phyloP scores from a whole-genome alignment of 2,888 invertebrate genomes.

The Tortrix viridana region DNA sequence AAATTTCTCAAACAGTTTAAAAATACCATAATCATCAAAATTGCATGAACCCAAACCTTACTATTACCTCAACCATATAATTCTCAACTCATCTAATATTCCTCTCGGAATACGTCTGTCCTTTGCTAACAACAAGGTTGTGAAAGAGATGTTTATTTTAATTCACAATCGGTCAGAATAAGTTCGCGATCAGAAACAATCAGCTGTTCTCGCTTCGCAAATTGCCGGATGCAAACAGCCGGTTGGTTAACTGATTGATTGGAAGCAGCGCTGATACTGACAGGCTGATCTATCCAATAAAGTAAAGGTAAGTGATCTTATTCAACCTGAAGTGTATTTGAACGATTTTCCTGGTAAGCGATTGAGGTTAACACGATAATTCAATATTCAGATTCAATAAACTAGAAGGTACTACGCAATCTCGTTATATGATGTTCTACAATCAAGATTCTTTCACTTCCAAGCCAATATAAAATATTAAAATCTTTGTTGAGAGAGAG shows the following conservation, averaged over 20 bases:
- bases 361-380: slow-evolving; percentile 14
- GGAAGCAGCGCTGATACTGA: slow-evolving; percentile 38
- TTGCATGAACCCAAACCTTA: slow-evolving; percentile 1
- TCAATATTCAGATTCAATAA: neutral
- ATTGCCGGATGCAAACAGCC: slow-evolving; percentile 42
- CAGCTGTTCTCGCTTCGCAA: slow-evolving; percentile 35
- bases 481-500: too few species aligned
- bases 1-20: slow-evolving; percentile 8
- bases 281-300: slow-evolving; percentile 34
- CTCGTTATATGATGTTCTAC: too few species aligned
- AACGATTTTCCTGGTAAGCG: slow-evolving; percentile 22
- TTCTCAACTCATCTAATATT: neutral
- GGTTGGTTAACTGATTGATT: slow-evolving; percentile 43
- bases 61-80: slow-evolving; percentile 5
- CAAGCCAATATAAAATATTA: too few species aligned
- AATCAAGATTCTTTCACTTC: too few species aligned
- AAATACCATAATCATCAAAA: slow-evolving; percentile 23
- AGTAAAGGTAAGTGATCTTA: slow-evolving; percentile 29
- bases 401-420: too few species aligned
- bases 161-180: slow-evolving; percentile 21
- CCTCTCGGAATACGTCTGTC: neutral
- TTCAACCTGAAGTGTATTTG: slow-evolving; percentile 24
- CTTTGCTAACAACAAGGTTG: slow-evolving; percentile 7
- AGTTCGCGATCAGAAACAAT: slow-evolving; percentile 35
- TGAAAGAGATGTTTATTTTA: slow-evolving; percentile 10